These are phyloP conservation scores for Leptopilina boulardi DNA, from an alignment of 1,140 invertebrate species.

Conservation along the genomic window DNA sequence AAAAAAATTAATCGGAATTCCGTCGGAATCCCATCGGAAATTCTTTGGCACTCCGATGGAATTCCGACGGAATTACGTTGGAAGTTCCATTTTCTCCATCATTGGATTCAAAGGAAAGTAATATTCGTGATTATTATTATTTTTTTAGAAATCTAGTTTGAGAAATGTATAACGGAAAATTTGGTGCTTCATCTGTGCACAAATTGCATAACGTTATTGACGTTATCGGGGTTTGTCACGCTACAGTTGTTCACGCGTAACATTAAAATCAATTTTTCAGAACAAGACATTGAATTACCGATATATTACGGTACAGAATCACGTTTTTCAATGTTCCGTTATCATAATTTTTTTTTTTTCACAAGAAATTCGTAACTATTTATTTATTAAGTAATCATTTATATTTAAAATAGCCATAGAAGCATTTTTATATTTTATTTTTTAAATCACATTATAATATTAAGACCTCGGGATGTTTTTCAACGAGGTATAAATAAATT, in stretches of 20 bases:
- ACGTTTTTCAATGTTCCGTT: background rate
- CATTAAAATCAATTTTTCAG: constrained; percentile 27
- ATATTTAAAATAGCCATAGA: no score
- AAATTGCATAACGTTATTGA: constrained; percentile 28
- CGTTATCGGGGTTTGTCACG: constrained; percentile 27
- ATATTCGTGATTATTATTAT: background rate
- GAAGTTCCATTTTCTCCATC: no score
- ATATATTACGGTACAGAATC: constrained; percentile 23
- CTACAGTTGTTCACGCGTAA: constrained; percentile 30
- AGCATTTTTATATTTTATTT: no score
- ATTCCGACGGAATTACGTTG: no score
- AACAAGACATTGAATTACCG: background rate
- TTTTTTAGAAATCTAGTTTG: background rate
- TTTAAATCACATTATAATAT: no score
- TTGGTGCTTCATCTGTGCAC: background rate
- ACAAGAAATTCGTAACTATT: background rate
- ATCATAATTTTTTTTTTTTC: background rate
- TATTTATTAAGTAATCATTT: background rate
- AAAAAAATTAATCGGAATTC: no score
- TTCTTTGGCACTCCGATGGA: no score
- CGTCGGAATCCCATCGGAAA: no score
- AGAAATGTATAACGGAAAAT: background rate
- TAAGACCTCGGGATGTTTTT: no score
- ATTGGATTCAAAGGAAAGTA: no score
- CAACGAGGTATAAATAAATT: no score